Evolutionary conservation across 2,888 invertebrate genomes (phyloP).

Genomic region (Aricia artaxerxes): DNA sequence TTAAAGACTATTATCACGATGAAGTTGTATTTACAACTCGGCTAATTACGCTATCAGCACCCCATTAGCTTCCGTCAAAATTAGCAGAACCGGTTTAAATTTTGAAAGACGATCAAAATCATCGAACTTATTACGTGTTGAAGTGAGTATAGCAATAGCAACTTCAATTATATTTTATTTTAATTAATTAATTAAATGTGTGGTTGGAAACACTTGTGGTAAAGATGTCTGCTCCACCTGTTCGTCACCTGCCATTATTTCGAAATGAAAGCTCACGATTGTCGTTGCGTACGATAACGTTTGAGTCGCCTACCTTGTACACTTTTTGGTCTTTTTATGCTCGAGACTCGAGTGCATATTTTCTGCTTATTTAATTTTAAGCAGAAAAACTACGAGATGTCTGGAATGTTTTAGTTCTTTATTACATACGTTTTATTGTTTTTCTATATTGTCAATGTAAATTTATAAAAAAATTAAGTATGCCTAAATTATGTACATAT

Average conservation of each 20-base stretch:
- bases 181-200: conserved; percentile 23
- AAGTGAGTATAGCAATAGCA: not conserved
- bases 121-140: not conserved
- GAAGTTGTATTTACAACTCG: not conserved
- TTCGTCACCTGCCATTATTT: conserved; percentile 23
- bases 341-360: not conserved
- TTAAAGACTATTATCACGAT: not conserved
- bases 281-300: not conserved
- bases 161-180: not conserved
- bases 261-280: conserved; percentile 28
- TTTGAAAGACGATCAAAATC: conserved; percentile 4
- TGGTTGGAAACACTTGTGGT: conserved; percentile 13
- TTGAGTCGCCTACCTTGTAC: not conserved
- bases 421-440: not conserved
- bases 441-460: not conserved
- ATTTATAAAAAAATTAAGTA: not conserved
- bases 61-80: not conserved
- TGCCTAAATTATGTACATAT: too few species aligned
- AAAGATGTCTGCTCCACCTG: conserved; percentile 22
- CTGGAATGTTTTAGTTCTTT: not conserved
- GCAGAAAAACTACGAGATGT: not conserved
- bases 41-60: not conserved
- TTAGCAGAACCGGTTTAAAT: not conserved
- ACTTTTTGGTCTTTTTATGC: not conserved
- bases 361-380: not conserved